Conservation (phyloP, 1,140 invertebrate species). For the Drosophila ironensis region DNA sequence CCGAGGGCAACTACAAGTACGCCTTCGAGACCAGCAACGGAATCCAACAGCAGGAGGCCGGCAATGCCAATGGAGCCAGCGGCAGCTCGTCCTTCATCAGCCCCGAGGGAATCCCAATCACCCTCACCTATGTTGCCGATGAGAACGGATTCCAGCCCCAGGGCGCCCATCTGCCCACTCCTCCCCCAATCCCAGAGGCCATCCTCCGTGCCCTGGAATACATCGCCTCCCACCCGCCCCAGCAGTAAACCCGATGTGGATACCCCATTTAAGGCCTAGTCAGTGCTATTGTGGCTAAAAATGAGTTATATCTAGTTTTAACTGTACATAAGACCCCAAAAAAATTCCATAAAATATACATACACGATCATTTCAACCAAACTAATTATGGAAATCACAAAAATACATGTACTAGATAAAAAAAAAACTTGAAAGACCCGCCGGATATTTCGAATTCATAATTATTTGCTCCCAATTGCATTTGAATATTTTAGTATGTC, state of each 20-base stretch:
- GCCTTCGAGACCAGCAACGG: conserved; percentile 65
- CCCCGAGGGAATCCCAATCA: conserved; percentile 63
- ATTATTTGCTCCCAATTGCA: conserved; percentile 13
- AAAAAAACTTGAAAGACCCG: conserved; percentile 9
- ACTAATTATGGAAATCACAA: conserved; percentile 15
- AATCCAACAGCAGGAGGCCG: conserved; percentile 62
- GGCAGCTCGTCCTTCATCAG: conserved; percentile 36
- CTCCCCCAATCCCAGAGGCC: conserved; percentile 79
- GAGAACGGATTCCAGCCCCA: conserved; percentile 82
- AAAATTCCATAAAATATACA: conserved; percentile 24
- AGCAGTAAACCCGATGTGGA: background rate
- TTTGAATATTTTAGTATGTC: conserved; percentile 13
- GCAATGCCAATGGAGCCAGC: conserved; percentile 50
- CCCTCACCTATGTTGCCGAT: conserved; percentile 82
- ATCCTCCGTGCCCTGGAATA: conserved; percentile 82
- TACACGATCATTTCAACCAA: conserved; percentile 30
- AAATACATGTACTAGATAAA: conserved; percentile 5
- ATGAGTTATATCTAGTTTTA: conserved; percentile 39
- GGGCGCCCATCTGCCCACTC: conserved; percentile 83
- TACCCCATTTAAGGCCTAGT: conserved; percentile 34
- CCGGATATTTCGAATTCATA: conserved; percentile 19
- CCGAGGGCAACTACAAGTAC: conserved; percentile 54
- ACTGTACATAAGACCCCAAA: conserved; percentile 38
- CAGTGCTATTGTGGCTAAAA: conserved; percentile 34
- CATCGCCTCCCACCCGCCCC: conserved; percentile 76